These are phyloP conservation scores for Atta colombica DNA, from an alignment of 1,140 invertebrate species.

Conservation along the genomic window DNA sequence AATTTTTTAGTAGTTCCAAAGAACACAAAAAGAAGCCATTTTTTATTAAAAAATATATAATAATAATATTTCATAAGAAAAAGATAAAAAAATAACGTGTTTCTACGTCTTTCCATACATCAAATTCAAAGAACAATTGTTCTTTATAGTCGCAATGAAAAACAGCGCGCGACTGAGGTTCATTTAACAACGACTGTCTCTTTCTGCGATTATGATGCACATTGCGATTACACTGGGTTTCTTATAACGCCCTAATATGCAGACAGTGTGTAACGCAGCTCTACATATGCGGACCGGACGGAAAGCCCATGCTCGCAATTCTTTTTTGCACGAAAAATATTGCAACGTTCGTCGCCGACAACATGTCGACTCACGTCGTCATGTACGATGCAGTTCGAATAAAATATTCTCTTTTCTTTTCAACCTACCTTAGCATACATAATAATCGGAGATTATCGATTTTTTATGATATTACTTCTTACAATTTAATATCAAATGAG, in stretches of 20 bases:
- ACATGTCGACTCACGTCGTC: background rate
- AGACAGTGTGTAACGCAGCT: constrained; percentile 23
- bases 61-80: background rate
- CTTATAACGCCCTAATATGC: constrained; percentile 5
- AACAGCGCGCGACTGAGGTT: constrained; percentile 18
- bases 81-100: background rate
- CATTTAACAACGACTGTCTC: constrained; percentile 61
- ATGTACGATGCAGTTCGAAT: background rate
- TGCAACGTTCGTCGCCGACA: background rate
- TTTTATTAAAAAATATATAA: background rate
- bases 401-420: constrained; percentile 23
- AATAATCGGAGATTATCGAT: constrained; percentile 9
- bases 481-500: constrained; percentile 1
- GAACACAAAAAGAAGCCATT: background rate
- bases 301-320: background rate
- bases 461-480: background rate
- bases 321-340: constrained; percentile 41
- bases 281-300: constrained; percentile 34
- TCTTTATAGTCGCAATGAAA: constrained; percentile 52
- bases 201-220: constrained; percentile 64
- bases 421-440: constrained; percentile 3
- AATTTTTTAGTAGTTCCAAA: too few species aligned
- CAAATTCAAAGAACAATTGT: constrained; percentile 64
- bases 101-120: background rate
- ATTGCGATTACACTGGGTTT: constrained; percentile 62